phyloP scores from a whole-genome alignment of 2,888 invertebrate genomes.

The Xestia sexstrigata region DNA sequence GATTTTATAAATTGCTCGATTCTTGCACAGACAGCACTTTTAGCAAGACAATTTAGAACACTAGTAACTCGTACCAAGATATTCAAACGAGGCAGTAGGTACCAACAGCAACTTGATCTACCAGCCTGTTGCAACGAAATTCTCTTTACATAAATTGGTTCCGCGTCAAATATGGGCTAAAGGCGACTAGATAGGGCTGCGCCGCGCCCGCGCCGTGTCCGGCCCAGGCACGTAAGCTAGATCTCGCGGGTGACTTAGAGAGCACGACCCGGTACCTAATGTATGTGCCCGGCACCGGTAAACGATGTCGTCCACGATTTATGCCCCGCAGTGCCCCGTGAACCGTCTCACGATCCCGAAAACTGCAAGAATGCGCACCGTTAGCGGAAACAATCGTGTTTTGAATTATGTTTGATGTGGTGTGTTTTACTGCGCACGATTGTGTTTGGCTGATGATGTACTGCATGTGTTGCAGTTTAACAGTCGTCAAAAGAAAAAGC shows the following conservation, averaged over 20 bases:
- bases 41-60: neutral
- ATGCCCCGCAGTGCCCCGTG: conserved; percentile 61
- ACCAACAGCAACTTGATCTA: conserved; percentile 32
- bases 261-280: conserved; percentile 72
- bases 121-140: conserved; percentile 41
- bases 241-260: conserved; percentile 69
- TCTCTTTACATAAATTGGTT: conserved; percentile 63
- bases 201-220: conserved; percentile 37
- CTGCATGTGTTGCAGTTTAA: neutral
- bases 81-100: conserved; percentile 33
- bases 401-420: conserved; percentile 34
- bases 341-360: conserved; percentile 72
- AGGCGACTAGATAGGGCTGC: conserved; percentile 45
- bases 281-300: conserved; percentile 69
- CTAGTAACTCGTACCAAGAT: conserved; percentile 9
- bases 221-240: conserved; percentile 64
- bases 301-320: conserved; percentile 71
- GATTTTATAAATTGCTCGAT: neutral
- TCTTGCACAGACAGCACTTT: conserved; percentile 4
- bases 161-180: conserved; percentile 58
- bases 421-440: conserved; percentile 34
- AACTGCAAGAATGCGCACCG: conserved; percentile 57
- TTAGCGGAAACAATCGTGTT: conserved; percentile 43
- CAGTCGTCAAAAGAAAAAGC: conserved; percentile 1
- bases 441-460: conserved; percentile 30